Evolutionary conservation across 1,140 invertebrate genomes (phyloP), one percentile per base, ranked within the genome.

Genomic region (Drosophila sp.): DNA sequence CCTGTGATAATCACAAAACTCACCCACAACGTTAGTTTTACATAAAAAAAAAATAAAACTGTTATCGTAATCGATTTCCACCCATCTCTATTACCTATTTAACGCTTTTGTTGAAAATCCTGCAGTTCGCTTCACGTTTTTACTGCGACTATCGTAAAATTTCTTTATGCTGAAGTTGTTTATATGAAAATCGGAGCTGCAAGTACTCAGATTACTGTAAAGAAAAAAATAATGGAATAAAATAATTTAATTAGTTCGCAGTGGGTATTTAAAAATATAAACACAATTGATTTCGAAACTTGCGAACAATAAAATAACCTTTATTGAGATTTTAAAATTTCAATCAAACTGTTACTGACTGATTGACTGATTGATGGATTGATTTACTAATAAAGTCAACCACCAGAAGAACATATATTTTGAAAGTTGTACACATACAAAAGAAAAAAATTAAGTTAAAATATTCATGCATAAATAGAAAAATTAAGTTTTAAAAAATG

Each of bases 21-120:
- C 58, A 70, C 70, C 75, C 67, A 70, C 53, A 62, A 62, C 48
- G 29, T 65, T 67, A 54, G 48, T 71, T 48, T 27, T 27, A 13
- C 72, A 53, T 29, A 32, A 29, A 8, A 16, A 45, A 56, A 62
- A 50, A 46, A 27, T n/a, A 63, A 8, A 25, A 48, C 29, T 21
- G 18, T 59, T 32, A 48, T 38, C 41, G 40, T 57, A 41, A 54
- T 54, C 36, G 46, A 29, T 45, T 74, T 45, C 46, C 64, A 71
- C 45, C 25, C 64, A 65, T 72, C 63, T 61, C 32, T 34, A 50
- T 34, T 48, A 57, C 34, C 40, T 34, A 58, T 50, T 76, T 36
- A 59, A 27, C 16, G 38, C 51, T 67, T 58, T 48, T 46, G 41
- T 74, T 53, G 58, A 29, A 18, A 43, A 41, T 59, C 53, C 32